These are phyloP conservation scores for Luscinia megarhynchos DNA, from an alignment of 2,797 vertebrate species.

Conservation along the genomic window DNA sequence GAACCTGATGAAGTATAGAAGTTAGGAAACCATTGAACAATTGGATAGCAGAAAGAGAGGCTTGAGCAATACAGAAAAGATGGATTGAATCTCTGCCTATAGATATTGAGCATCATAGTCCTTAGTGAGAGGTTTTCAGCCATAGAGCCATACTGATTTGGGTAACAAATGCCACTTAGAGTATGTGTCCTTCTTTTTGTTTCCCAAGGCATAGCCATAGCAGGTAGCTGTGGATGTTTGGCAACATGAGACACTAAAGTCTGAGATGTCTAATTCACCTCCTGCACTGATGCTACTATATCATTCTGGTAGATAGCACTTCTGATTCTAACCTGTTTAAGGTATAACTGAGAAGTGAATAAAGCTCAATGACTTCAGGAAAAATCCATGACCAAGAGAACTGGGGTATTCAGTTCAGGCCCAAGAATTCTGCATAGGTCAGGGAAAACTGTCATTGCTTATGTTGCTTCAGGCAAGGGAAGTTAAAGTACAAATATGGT, in stretches of 20 bases:
- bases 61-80: background rate
- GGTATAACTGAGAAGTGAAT: background rate
- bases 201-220: background rate
- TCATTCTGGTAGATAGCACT: background rate
- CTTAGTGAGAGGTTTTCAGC: background rate
- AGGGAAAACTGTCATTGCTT: background rate
- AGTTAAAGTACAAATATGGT: background rate
- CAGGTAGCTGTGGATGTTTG: background rate
- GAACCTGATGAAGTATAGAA: background rate
- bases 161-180: background rate
- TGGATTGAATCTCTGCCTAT: background rate
- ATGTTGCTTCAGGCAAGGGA: background rate
- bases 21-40: slow-evolving; percentile 18
- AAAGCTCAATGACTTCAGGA: background rate
- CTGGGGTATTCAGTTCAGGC: background rate
- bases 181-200: background rate
- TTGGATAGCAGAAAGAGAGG: background rate
- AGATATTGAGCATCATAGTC: background rate
- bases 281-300: background rate
- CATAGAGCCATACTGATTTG: background rate
- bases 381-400: background rate
- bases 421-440: background rate
- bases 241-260: background rate
- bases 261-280: background rate
- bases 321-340: background rate